A percentile compares a stretch with the other conserved stretches of the same genome.
Conservation (phyloP, 2,797 vertebrate species). For the Cuculus canorus region DNA sequence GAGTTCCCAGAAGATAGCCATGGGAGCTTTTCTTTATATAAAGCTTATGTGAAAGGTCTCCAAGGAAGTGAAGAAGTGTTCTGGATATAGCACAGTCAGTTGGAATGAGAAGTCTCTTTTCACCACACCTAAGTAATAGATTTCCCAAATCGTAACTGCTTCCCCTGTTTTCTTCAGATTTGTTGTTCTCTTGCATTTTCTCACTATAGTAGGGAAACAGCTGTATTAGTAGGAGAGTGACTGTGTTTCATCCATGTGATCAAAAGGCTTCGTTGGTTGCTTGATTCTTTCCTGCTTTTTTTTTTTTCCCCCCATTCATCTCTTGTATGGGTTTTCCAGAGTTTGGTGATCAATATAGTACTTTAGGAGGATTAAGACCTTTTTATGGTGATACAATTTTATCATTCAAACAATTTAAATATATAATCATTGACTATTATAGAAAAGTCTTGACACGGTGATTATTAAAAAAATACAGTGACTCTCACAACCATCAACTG, state of each 20-base stretch:
- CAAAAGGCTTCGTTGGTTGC: background rate
- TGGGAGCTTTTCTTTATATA: background rate
- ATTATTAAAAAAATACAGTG: background rate
- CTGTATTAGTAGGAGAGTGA: background rate
- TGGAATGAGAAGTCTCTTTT: background rate
- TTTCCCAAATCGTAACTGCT: background rate
- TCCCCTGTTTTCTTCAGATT: background rate
- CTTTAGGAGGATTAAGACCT: background rate
- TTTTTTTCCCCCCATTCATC: background rate
- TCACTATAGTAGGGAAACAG: background rate
- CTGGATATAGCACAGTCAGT: background rate
- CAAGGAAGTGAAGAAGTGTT: background rate
- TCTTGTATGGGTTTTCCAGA: background rate
- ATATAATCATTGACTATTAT: background rate
- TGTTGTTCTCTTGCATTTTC: background rate
- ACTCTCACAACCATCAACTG: background rate
- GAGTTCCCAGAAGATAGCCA: background rate
- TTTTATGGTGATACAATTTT: background rate
- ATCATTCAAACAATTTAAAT: background rate
- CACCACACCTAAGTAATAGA: background rate
- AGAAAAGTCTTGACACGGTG: background rate
- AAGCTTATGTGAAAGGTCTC: background rate
- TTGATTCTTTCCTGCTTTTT: background rate
- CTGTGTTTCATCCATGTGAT: background rate
- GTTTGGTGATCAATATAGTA: background rate